Percentiles rank a stretch among this genome's conserved stretches.
These are phyloP conservation scores for Temnothorax curvispinosus DNA, from an alignment of 1,140 invertebrate genomes.

Conservation along the genomic window DNA sequence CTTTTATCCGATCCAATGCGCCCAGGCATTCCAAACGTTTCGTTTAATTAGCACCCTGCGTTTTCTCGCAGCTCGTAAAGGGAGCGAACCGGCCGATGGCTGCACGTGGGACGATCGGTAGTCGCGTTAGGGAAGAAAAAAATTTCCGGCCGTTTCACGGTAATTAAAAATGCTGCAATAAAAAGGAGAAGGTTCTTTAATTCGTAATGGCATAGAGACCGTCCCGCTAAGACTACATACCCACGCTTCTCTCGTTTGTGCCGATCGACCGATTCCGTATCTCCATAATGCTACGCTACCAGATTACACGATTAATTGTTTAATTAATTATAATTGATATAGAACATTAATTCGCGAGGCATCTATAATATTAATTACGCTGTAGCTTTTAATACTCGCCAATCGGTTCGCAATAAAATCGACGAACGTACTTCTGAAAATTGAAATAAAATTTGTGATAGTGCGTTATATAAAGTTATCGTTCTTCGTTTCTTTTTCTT, in stretches of 20 bases:
- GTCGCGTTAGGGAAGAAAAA: slow-evolving; percentile 44
- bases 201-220: slow-evolving; percentile 60
- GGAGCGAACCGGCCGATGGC: slow-evolving; percentile 28
- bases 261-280: not conserved
- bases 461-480: not conserved
- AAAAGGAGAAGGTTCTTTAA: slow-evolving; percentile 74
- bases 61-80: slow-evolving; percentile 74
- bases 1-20: slow-evolving; percentile 59
- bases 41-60: slow-evolving; percentile 77
- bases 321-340: slow-evolving; percentile 75
- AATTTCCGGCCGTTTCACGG: slow-evolving; percentile 71
- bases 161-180: slow-evolving; percentile 80
- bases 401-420: not conserved
- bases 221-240: slow-evolving; percentile 65
- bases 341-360: slow-evolving; percentile 51
- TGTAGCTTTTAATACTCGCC: not conserved
- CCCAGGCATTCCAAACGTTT: slow-evolving; percentile 71
- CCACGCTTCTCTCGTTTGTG: slow-evolving; percentile 63
- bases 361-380: slow-evolving; percentile 44
- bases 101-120: slow-evolving; percentile 18
- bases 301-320: slow-evolving; percentile 74
- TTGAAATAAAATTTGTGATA: slow-evolving; percentile 12
- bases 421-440: not conserved
- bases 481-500: not conserved
- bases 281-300: slow-evolving; percentile 56